Percentiles rank a stretch among this genome's conserved stretches.
These are phyloP conservation scores for Tachystola acroxantha DNA, from an alignment of 2,888 invertebrate genomes.

Conservation along the genomic window DNA sequence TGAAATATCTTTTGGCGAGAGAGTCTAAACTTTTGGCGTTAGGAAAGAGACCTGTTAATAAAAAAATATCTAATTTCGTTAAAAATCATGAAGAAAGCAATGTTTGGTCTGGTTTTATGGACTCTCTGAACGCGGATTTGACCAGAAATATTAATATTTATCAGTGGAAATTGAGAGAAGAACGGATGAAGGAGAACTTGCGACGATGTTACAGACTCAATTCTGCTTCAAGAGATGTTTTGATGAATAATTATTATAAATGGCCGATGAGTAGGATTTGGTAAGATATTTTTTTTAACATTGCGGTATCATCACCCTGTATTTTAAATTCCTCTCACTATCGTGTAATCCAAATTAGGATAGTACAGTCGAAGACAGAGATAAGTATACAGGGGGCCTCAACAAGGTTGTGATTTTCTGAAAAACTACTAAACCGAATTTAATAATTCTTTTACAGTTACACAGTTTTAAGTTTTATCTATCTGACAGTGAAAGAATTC, in stretches of 20 bases:
- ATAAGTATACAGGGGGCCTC: too few relatives aligned
- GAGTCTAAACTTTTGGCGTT: conserved; percentile 49
- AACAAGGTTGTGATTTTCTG: too few relatives aligned
- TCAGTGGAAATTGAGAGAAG: conserved; percentile 30
- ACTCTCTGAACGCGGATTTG: conserved; percentile 55
- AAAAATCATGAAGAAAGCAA: conserved; percentile 40
- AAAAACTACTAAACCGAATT: too few relatives aligned
- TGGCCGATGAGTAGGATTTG: too few relatives aligned
- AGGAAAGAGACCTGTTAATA: conserved; percentile 55
- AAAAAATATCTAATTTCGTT: conserved; percentile 55
- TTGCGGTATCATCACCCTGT: too few relatives aligned
- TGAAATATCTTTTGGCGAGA: conserved; percentile 48
- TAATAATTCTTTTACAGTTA: too few relatives aligned
- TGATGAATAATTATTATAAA: conserved; percentile 24
- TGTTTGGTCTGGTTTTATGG: conserved; percentile 46
- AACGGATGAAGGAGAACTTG: conserved; percentile 15
- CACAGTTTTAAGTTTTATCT: too few relatives aligned
- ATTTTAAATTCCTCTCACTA: too few relatives aligned
- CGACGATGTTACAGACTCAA: conserved; percentile 31
- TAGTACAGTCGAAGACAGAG: too few relatives aligned
- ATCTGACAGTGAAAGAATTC: too few relatives aligned
- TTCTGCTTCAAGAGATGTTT: conserved; percentile 30
- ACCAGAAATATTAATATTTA: conserved; percentile 55
- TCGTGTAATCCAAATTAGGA: too few relatives aligned
- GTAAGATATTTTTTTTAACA: too few relatives aligned